Evolutionary conservation across 37 sponge, comb jelly and placozoan species (phyloP), one percentile per base, ranked within the genome.

Genomic region (Agelas oroides): DNA sequence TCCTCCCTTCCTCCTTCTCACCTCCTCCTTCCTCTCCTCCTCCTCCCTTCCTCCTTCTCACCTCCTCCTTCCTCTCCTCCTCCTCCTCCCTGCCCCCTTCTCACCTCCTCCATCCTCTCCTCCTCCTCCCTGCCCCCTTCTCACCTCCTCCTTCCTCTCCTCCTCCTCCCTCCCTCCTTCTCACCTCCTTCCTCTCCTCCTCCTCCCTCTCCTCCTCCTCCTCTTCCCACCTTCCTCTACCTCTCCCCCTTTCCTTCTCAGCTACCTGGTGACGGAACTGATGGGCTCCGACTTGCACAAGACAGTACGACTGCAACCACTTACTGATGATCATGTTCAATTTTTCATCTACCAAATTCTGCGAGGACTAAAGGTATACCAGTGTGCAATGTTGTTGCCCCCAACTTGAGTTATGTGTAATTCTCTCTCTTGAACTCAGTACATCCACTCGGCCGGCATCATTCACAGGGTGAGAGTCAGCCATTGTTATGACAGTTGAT

Each of bases 211-310:
- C n/a, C n/a, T n/a, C n/a, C n/a, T n/a, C n/a, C n/a, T n/a, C n/a
- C n/a, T n/a, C n/a, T n/a, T n/a, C n/a, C n/a, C n/a, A n/a, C n/a
- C n/a, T n/a, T n/a, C n/a, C n/a, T n/a, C n/a, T 46, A 3, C 8
- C 8, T 8, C 46, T 46, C 46, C 46, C 8, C 46, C 46, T 46
- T 21, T 33, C 5, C 46, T 8, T 46, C 8, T 46, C 63, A 94
- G 94, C 46, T 97, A 97, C 54, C 83, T 97, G 56, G 98, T 97
- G 33, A 97, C 91, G 23, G 89, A 92, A 35, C 82, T 97, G 53
- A 97, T 97, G 98, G 93, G 95, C 0, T 90, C 95, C 3, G 98
- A 97, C 77, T 84, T 97, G 12, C 87, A 97, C 84, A 95, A 92
- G 37, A 93, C 93, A 46, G 55, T 97, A 35, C 90, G 90, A 73